These are phyloP conservation scores for Poecilia picta DNA, from an alignment of 2,797 vertebrate genomes.

Conservation along the genomic window DNA sequence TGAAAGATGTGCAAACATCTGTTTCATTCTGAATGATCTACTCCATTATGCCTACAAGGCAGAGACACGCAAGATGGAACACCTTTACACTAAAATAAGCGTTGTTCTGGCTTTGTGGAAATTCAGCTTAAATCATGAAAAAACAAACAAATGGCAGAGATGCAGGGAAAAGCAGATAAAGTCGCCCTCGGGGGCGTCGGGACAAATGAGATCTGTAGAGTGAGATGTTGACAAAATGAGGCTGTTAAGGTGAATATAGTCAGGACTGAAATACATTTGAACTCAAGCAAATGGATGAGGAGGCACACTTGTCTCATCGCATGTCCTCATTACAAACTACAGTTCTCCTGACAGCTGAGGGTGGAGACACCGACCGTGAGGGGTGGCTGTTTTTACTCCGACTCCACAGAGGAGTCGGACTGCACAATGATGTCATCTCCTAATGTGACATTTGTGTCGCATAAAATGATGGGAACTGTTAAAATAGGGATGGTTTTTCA, in stretches of 20 bases:
- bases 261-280: conserved; percentile 10
- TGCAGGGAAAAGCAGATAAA: conserved; percentile 1
- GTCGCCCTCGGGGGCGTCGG: neutral
- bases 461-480: neutral
- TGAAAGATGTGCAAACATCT: neutral
- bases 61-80: neutral
- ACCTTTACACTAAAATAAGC: neutral
- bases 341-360: conserved; percentile 23
- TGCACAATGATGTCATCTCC: conserved; percentile 3
- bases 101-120: conserved; percentile 1
- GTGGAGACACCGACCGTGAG: conserved; percentile 12
- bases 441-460: neutral
- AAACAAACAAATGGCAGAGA: neutral
- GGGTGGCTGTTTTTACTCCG: conserved; percentile 21
- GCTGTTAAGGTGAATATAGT: conserved; percentile 32
- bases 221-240: conserved; percentile 5
- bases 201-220: conserved; percentile 14
- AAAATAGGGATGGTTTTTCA: neutral
- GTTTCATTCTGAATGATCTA: neutral
- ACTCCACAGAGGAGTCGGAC: conserved; percentile 12
- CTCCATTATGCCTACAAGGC: neutral
- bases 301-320: conserved; percentile 38
- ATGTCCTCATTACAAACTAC: conserved; percentile 24
- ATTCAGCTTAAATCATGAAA: neutral
- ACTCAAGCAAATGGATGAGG: conserved; percentile 18